Base-by-base conservation (phyloP, 2,888 invertebrate genomes). In the Netelia inedita region DNA sequence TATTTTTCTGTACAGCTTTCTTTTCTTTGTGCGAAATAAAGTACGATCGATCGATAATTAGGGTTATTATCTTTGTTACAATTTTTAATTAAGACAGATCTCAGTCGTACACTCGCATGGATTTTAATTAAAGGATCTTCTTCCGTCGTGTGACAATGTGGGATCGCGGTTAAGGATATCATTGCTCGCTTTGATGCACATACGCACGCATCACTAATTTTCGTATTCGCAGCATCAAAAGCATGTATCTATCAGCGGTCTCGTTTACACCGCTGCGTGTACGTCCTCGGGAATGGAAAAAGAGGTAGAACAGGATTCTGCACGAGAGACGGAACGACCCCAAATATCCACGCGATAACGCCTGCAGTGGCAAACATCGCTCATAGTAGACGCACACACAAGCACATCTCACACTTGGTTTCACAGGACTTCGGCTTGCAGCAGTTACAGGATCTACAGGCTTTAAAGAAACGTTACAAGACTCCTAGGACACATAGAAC, bases 81-180 rank as follows among this genome's bases (percentile, higher is more conserved):
- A 6, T 5, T 28, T 28, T 28, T 28, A 53, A 80, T 11, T 23
- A 69, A 46, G 63, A 16, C 23, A 14, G 55, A 23, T 19, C 43
- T 9, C 46, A n/a, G 53, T 16, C 53, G 63, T 63, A 6, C 16
- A 23, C 41, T 82, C 82, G 87, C 83, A 85, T 83, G 76, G 86
- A 81, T 90, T 89, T 89, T 90, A 90, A 90, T 88, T 88, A 88
- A 90, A 90, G 87, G 87, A 85, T 88, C 86, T 85, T 87, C 87
- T 76, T 46, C 46, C 14, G 46, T 46, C 11, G 69, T 73, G 79
- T 73, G 82, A 83, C 78, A 66, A 23, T 78, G 21, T 21, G 28
- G 59, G 28, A 63, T 74, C 72, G 41, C 66, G 75, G 75, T 80
- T 72, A 71, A 61, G 76, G 66, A 66, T 73, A 76, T 80, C 65